These are phyloP conservation scores for Spatulosminthurus flaviceps DNA, from an alignment of 2,888 invertebrate genomes.

Conservation along the genomic window DNA sequence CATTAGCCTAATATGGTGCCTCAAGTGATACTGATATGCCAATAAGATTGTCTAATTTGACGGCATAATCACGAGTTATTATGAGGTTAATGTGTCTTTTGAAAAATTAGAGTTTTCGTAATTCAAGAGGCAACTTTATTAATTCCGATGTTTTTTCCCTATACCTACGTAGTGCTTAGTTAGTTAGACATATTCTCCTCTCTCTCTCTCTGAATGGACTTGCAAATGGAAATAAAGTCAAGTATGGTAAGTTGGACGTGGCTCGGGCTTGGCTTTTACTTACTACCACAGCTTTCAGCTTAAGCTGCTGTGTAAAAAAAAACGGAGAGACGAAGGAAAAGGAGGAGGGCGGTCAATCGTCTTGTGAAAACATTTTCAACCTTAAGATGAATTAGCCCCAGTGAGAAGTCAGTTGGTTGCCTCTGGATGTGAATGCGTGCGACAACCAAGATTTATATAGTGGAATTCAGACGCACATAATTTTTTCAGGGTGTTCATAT, in stretches of 20 bases:
- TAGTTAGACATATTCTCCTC: too few species aligned
- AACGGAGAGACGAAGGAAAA: constrained; percentile 8
- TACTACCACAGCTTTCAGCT: too few species aligned
- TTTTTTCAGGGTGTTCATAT: constrained; percentile 56
- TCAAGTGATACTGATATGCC: constrained; percentile 18
- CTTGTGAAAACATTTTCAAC: constrained; percentile 37
- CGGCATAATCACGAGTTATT: constrained; percentile 39
- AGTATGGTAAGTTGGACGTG: background rate
- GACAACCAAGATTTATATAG: constrained; percentile 55
- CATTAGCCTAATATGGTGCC: constrained; percentile 16
- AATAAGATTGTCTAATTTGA: constrained; percentile 34
- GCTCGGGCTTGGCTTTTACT: too few species aligned
- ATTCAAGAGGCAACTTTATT: constrained; percentile 45
- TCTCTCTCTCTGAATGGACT: background rate
- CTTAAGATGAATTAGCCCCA: constrained; percentile 43
- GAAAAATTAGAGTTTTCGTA: constrained; percentile 31
- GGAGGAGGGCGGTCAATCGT: constrained; percentile 32
- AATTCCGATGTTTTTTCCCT: constrained; percentile 17
- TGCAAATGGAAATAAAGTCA: background rate
- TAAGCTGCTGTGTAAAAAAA: background rate
- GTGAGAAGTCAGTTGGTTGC: constrained; percentile 37
- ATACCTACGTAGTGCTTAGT: too few species aligned
- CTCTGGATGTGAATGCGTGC: constrained; percentile 45
- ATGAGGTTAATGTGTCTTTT: constrained; percentile 31
- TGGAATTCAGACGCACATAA: constrained; percentile 54